Evolutionary conservation across 2,113 vertebrate genomes (phyloP), one percentile per base, ranked within the genome.

Genomic region (Ciconia stormi): DNA sequence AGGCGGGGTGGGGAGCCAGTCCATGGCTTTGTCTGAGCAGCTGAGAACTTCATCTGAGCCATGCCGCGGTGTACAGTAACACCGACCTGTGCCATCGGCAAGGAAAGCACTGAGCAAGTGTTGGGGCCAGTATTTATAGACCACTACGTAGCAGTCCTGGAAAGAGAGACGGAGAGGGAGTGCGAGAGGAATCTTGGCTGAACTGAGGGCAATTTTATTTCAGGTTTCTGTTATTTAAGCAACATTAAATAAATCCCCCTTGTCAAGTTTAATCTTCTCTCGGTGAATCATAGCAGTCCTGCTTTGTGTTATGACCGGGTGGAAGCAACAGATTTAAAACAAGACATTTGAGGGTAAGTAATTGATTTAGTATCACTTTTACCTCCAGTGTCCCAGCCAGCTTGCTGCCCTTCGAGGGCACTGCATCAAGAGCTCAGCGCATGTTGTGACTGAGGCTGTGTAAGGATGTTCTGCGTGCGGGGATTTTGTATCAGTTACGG

Each of bases 121-220:
- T 94, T 96, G 95, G 93, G 96, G 97, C 90, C 98, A 96, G 87
- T 98, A 98, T 98, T 98, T 98, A 98, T 98, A 98, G 98, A 97
- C 96, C 97, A 59, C 92, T 85, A 79, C 44, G 11, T 71, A 96
- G 97, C 97, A 70, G 92, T 59, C 87, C 82, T 61, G 83, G 89
- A 91, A 86, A 96, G 94, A 89, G 88, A 93, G 53, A n/a, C 22
- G 5, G 44, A 82, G 63, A 95, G 94, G 89, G 91, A 82, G 92
- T 87, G 76, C 0, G 25, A 91, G 87, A 82, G 69, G 89, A 92
- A 92, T 93, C 66, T 55, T 95, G 89, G 80, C 95, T 79, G 81
- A 66, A 23, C 53, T 9, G 76, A 80, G 74, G 72, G 84, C 65
- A 72, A 44, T 82, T 94, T 96, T 65, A 80, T 84, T 91, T 94